phyloP scores from a whole-genome alignment of 1,140 invertebrate species.

The Eciton burchellii region DNA sequence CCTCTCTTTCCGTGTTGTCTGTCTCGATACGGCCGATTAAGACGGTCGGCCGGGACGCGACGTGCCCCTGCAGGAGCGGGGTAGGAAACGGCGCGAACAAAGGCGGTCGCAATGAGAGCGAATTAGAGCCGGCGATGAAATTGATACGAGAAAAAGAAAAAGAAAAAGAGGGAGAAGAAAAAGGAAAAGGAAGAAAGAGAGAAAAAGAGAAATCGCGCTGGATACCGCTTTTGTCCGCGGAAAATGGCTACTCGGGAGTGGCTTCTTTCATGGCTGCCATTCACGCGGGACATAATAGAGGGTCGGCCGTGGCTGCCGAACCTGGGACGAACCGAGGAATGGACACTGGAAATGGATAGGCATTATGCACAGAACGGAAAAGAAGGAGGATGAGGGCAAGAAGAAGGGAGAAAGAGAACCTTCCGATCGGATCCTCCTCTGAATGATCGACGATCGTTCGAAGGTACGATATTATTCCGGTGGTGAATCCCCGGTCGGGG shows the following conservation, averaged over 20 bases:
- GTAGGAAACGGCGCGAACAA: conserved; percentile 7
- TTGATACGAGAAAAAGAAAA: conserved; percentile 23
- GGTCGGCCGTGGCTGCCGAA: no score
- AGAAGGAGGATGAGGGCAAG: not conserved
- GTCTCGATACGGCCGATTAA: conserved; percentile 29
- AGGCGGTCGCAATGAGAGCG: conserved; percentile 31
- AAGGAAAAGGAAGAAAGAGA: no score
- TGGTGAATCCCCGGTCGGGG: no score
- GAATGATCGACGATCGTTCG: conserved; percentile 2
- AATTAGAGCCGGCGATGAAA: conserved; percentile 34
- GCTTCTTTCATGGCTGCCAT: conserved; percentile 50
- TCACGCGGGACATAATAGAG: conserved; percentile 41
- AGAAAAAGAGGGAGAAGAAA: no score
- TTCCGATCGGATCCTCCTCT: not conserved
- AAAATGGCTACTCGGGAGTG: conserved; percentile 33
- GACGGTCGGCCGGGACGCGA: not conserved
- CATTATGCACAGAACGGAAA: not conserved
- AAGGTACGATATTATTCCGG: conserved; percentile 38
- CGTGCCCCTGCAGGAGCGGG: no score
- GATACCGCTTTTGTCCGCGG: conserved; percentile 35
- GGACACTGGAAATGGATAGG: conserved; percentile 25
- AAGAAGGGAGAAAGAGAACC: not conserved
- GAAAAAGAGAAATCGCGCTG: not conserved
- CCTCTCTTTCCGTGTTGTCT: conserved; percentile 21
- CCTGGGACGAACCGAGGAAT: conserved; percentile 4